These are phyloP conservation scores for Phengaris alcon DNA, from an alignment of 2,888 invertebrate genomes.

Conservation along the genomic window DNA sequence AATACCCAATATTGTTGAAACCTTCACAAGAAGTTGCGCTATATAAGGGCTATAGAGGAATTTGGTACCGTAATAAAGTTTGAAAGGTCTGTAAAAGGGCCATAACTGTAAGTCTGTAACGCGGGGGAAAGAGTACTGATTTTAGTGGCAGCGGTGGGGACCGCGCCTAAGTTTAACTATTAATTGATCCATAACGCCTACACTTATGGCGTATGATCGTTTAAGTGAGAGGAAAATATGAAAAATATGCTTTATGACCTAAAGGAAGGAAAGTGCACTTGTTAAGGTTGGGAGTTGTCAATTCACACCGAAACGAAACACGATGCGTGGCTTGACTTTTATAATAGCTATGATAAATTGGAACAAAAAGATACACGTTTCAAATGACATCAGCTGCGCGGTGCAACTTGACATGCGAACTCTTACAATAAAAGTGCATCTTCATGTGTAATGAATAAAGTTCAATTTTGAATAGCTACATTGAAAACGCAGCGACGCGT, in stretches of 20 bases:
- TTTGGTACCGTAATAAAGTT: conserved; percentile 76
- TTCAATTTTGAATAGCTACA: too few relatives aligned
- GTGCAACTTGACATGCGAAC: too few relatives aligned
- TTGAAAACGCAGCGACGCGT: too few relatives aligned
- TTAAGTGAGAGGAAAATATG: not conserved
- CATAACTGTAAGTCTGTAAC: conserved; percentile 77
- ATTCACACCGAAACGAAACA: too few relatives aligned
- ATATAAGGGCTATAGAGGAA: conserved; percentile 61
- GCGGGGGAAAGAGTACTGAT: conserved; percentile 69
- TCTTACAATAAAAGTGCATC: too few relatives aligned
- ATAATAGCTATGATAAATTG: too few relatives aligned
- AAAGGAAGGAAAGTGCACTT: too few relatives aligned
- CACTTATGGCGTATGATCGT: conserved; percentile 27
- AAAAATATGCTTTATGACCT: not conserved
- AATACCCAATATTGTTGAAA: conserved; percentile 26
- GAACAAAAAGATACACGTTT: too few relatives aligned
- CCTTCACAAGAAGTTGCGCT: conserved; percentile 49
- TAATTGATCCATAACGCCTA: conserved; percentile 65
- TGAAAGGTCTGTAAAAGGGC: conserved; percentile 79
- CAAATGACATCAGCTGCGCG: too few relatives aligned
- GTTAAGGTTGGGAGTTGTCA: too few relatives aligned
- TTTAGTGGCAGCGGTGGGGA: conserved; percentile 66
- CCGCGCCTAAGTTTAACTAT: conserved; percentile 60
- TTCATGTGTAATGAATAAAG: too few relatives aligned
- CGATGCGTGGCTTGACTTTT: too few relatives aligned